These are phyloP conservation scores for Procavia capensis DNA, from an alignment of 2,113 vertebrate genomes.

Conservation along the genomic window DNA sequence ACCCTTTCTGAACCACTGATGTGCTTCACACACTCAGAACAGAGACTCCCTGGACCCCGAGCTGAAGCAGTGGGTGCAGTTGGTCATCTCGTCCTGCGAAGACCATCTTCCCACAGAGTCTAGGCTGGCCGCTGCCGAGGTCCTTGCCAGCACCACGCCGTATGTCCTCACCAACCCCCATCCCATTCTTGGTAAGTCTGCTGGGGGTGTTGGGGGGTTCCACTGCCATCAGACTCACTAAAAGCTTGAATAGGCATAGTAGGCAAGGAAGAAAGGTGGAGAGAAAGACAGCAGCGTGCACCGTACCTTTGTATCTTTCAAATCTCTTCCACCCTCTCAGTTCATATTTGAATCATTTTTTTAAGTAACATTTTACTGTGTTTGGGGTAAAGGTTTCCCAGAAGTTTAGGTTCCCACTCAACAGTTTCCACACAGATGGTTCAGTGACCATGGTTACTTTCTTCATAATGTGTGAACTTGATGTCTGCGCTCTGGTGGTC, in stretches of 20 bases:
- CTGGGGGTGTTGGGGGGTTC: not conserved
- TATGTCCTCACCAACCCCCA: conserved; percentile 87
- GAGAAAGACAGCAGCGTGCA: not conserved
- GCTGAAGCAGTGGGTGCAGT: conserved; percentile 89
- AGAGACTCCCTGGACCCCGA: conserved; percentile 47
- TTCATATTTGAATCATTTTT: not conserved
- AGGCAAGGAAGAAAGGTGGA: not conserved
- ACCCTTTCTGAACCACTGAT: not conserved
- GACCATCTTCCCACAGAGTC: conserved; percentile 92
- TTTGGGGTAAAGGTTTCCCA: not conserved
- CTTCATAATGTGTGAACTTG: not conserved
- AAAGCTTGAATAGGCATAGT: not conserved
- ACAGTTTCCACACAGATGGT: not conserved
- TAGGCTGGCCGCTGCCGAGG: conserved; percentile 90
- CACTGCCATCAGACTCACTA: not conserved
- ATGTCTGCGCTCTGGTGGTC: not conserved
- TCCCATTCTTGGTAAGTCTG: conserved; percentile 90
- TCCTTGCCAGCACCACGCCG: conserved; percentile 87
- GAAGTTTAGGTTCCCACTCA: not conserved
- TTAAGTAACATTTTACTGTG: not conserved
- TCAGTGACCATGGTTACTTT: not conserved
- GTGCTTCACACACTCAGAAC: conserved; percentile 77
- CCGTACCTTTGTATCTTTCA: not conserved
- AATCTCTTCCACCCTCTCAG: not conserved
- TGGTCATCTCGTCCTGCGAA: conserved; percentile 89